phyloP scores from a whole-genome alignment of 2,888 invertebrate genomes.

The Zygogramma bicolorata region DNA sequence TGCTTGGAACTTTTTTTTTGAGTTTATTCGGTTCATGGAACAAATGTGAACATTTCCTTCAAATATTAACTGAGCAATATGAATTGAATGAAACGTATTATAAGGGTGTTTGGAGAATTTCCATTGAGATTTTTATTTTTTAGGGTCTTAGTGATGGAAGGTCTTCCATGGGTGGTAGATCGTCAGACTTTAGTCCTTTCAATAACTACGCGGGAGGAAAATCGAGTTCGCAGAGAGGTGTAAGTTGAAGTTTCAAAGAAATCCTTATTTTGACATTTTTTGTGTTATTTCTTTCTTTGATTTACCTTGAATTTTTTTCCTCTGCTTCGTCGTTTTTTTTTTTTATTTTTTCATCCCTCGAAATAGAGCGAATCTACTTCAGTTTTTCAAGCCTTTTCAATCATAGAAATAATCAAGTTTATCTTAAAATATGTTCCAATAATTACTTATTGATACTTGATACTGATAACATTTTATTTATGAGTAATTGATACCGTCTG shows the following conservation, averaged over 20 bases:
- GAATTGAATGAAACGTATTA: not conserved
- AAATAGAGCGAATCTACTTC: too few relatives aligned
- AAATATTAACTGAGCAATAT: too few relatives aligned
- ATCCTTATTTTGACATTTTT: not conserved
- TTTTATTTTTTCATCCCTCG: not conserved
- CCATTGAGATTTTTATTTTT: constrained; percentile 2
- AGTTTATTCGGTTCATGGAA: too few relatives aligned
- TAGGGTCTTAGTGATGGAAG: constrained; percentile 54
- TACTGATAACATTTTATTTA: too few relatives aligned
- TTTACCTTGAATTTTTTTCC: not conserved
- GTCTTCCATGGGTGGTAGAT: constrained; percentile 54
- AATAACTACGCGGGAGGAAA: constrained; percentile 59
- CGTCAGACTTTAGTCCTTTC: constrained; percentile 62
- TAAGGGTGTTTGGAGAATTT: not conserved
- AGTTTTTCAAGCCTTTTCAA: too few relatives aligned
- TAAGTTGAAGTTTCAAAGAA: constrained; percentile 50
- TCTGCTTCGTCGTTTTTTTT: not conserved
- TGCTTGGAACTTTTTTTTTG: too few relatives aligned
- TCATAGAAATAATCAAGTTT: too few relatives aligned
- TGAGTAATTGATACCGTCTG: too few relatives aligned
- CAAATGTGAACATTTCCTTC: too few relatives aligned
- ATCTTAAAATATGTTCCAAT: too few relatives aligned
- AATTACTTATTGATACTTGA: too few relatives aligned
- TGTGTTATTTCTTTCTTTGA: not conserved
- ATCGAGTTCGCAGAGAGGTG: constrained; percentile 62